A percentile compares a stretch with the other conserved stretches of the same genome.
phyloP scores from a whole-genome alignment of 1,140 invertebrate species.

The Tetraneura akinire region DNA sequence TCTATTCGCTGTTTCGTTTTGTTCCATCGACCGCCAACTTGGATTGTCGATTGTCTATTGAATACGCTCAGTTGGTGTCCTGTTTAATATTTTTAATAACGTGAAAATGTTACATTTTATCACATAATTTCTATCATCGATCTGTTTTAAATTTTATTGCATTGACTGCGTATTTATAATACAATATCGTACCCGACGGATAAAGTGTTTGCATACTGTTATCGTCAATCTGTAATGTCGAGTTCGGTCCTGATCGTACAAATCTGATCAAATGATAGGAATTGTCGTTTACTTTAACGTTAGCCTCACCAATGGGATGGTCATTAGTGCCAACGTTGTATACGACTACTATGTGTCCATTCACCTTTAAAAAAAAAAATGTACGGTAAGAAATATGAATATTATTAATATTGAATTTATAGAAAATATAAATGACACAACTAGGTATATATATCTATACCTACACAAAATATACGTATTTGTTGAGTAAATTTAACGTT shows the following conservation, averaged over 20 bases:
- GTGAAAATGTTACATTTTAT: too few species aligned
- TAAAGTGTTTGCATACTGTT: constrained; percentile 80
- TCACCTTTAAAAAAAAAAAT: background rate
- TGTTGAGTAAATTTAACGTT: too few species aligned
- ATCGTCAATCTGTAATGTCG: constrained; percentile 89
- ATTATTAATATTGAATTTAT: too few species aligned
- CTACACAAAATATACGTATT: too few species aligned
- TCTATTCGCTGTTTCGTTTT: constrained; percentile 69
- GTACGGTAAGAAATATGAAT: too few species aligned
- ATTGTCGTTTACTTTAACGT: constrained; percentile 87
- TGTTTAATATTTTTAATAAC: too few species aligned
- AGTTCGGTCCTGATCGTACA: constrained; percentile 82
- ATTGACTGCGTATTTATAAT: too few species aligned
- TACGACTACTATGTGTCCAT: constrained; percentile 75
- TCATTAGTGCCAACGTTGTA: constrained; percentile 93
- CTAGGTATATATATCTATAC: too few species aligned
- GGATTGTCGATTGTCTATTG: constrained; percentile 86
- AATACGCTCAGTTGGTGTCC: constrained; percentile 87
- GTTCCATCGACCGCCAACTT: constrained; percentile 85
- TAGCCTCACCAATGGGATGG: constrained; percentile 86
- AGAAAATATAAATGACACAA: too few species aligned
- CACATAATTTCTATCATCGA: too few species aligned
- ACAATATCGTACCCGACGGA: constrained; percentile 72
- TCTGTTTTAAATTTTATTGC: too few species aligned
- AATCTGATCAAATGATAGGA: constrained; percentile 91